phyloP scores from a whole-genome alignment of 2,113 vertebrate genomes.

The Aphyosemion australe region DNA sequence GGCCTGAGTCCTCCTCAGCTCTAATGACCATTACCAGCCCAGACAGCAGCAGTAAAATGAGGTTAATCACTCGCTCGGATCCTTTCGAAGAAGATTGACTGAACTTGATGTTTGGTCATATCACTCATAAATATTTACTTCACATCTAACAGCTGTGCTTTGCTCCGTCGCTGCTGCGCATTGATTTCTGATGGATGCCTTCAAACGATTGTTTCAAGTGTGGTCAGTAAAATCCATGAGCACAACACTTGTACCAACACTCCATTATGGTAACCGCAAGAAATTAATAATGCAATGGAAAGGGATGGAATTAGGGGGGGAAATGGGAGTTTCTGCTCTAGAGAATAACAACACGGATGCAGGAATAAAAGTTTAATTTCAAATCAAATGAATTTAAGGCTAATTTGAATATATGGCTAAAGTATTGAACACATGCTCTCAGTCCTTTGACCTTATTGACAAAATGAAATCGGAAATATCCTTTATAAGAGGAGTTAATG shows the following conservation, averaged over 20 bases:
- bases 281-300: slow-evolving; percentile 64
- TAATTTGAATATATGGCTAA: slow-evolving; percentile 26
- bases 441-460: slow-evolving; percentile 82
- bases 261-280: slow-evolving; percentile 58
- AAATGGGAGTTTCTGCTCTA: slow-evolving; percentile 1
- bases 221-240: slow-evolving; percentile 69
- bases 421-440: slow-evolving; percentile 66
- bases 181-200: slow-evolving; percentile 91
- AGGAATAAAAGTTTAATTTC: slow-evolving; percentile 1
- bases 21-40: slow-evolving; percentile 96
- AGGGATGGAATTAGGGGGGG: slow-evolving; percentile 7
- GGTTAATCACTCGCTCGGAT: slow-evolving; percentile 98
- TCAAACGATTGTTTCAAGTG: slow-evolving; percentile 81
- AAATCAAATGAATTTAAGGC: slow-evolving; percentile 47
- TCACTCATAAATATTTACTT: slow-evolving; percentile 99
- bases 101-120: slow-evolving; percentile 93
- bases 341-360: neutral
- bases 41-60: slow-evolving; percentile 94
- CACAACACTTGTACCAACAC: slow-evolving; percentile 50
- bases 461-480: slow-evolving; percentile 84
- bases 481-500: slow-evolving; percentile 94
- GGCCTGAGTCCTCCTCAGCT: slow-evolving; percentile 85
- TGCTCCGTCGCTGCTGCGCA: slow-evolving; percentile 88
- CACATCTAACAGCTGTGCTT: slow-evolving; percentile 88
- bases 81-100: slow-evolving; percentile 96